Percentiles rank a stretch among this genome's conserved stretches.
These are phyloP conservation scores for Protodeltote pygarga DNA, from an alignment of 2,888 invertebrate species.

Conservation along the genomic window DNA sequence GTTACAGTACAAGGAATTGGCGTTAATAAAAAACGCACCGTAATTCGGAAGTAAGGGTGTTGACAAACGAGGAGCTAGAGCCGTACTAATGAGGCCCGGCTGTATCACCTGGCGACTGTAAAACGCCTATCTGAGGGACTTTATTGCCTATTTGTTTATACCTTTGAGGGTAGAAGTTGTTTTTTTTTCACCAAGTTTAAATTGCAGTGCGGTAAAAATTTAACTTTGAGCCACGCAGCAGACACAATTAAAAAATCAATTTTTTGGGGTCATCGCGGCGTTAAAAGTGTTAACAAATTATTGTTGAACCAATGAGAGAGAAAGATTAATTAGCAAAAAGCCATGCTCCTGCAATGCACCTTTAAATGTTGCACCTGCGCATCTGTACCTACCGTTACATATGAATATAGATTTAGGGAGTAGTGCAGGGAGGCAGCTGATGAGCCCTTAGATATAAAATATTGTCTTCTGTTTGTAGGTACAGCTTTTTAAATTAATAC, in stretches of 20 bases:
- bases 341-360: neutral
- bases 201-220: too few relatives aligned
- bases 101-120: constrained; percentile 73
- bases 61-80: constrained; percentile 79
- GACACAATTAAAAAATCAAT: too few relatives aligned
- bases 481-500: too few relatives aligned
- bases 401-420: constrained; percentile 1
- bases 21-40: constrained; percentile 76
- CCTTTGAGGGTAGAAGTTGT: constrained; percentile 28
- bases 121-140: constrained; percentile 61
- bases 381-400: constrained; percentile 1
- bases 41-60: constrained; percentile 70
- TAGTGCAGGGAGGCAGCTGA: too few relatives aligned
- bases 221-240: too few relatives aligned
- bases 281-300: too few relatives aligned
- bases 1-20: constrained; percentile 77
- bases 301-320: too few relatives aligned
- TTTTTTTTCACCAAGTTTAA: constrained; percentile 12
- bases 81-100: constrained; percentile 72
- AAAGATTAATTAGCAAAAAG: too few relatives aligned
- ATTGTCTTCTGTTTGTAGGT: too few relatives aligned
- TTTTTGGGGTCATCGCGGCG: too few relatives aligned
- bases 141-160: constrained; percentile 57
- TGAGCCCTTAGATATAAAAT: too few relatives aligned
- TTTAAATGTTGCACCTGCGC: constrained; percentile 23